Percentiles rank a stretch among this genome's conserved stretches.
These are phyloP conservation scores for Xenopus borealis DNA, from an alignment of 2,113 vertebrate genomes.

Conservation along the genomic window DNA sequence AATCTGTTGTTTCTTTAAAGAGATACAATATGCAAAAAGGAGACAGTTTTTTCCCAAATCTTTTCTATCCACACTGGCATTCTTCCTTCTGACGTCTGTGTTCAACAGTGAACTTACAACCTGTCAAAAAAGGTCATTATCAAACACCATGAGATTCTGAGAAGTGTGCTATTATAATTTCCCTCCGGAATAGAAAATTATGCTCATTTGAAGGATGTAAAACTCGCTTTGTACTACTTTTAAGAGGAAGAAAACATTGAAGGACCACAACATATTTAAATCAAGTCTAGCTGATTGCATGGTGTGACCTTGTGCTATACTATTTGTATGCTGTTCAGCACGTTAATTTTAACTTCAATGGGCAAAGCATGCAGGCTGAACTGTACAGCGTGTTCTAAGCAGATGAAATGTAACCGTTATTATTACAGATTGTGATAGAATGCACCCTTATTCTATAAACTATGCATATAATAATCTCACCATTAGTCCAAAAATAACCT, in stretches of 20 bases:
- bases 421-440: background rate
- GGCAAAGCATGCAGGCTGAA: background rate
- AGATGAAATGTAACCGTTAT: background rate
- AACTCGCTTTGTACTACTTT: slow-evolving; percentile 10
- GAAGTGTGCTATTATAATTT: slow-evolving; percentile 6
- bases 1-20: no score
- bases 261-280: slow-evolving; percentile 22
- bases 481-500: no score
- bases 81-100: background rate
- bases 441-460: no score
- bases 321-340: slow-evolving; percentile 6
- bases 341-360: background rate
- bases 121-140: slow-evolving; percentile 31
- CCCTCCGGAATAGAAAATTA: slow-evolving; percentile 10
- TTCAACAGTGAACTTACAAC: slow-evolving; percentile 24
- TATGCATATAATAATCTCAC: no score
- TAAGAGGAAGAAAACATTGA: slow-evolving; percentile 19
- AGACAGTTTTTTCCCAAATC: background rate
- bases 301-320: slow-evolving; percentile 18
- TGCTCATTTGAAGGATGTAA: background rate
- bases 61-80: slow-evolving; percentile 13
- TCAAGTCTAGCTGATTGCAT: slow-evolving; percentile 29
- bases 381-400: background rate
- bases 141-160: slow-evolving; percentile 9
- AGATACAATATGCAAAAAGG: no score